Evolutionary conservation across 2,888 invertebrate species (phyloP), one percentile per base, ranked within the genome.

Genomic region (Odontothrips loti): DNA sequence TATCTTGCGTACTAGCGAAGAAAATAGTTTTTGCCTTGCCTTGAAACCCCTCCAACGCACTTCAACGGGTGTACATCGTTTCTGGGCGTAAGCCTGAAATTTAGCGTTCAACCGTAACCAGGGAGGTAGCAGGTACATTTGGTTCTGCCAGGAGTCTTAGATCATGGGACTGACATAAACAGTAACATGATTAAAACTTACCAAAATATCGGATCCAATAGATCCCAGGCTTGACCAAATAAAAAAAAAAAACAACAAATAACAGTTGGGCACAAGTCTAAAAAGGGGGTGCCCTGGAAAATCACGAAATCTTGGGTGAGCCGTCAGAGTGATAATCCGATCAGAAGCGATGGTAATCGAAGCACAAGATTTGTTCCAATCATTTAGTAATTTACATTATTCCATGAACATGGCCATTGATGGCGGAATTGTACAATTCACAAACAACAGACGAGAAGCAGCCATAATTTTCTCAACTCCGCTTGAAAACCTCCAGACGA

Each of bases 281-380:
- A 75, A 75, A 75, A 75, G 68, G 68, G 27, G 68, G 27, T 75
- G 68, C 68, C 68, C 68, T 75, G 68, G 51, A 75, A 75, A 75
- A 75, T n/a, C 58, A 58, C n/a, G 15, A n/a, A n/a, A 20, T 58
- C 58, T n/a, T 15, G 58, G n/a, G 17, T 6, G 6, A 58, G 58
- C 58, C 20, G 58, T n/a, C n/a, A 58, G 58, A 58, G 6, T 58
- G n/a, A 0, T n/a, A 15, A 15, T 58, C 58, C 17, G 58, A 58
- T 58, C 58, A 4, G 15, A 58, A 58, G 20, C 58, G 58, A 58
- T n/a, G n/a, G 17, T 17, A n/a, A 20, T n/a, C 58, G 6, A n/a
- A 17, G 58, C n/a, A 58, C n/a, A 17, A 17, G 58, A 15, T n/a
- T 6, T 0, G 11, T 17, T 20, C n/a, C 17, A 20, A 17, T 8